Percentiles rank a stretch among this genome's conserved stretches.
Evolutionary conservation across 1,140 invertebrate species (phyloP).

Genomic region (Bombus terrestris): DNA sequence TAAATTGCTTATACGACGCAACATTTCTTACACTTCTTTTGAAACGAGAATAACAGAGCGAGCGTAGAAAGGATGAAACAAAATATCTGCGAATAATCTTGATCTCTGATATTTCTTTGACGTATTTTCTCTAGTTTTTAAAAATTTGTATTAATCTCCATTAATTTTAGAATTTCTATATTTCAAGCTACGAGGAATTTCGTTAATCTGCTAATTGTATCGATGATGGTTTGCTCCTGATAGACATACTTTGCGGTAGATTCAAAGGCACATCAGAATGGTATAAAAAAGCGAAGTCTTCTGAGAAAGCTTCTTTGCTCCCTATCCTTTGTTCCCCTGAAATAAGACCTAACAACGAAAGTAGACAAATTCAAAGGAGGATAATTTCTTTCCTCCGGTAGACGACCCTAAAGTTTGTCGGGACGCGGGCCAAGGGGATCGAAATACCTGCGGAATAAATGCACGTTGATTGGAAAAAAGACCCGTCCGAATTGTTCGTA

Average conservation of each 20-base stretch:
- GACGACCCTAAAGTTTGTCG: neutral
- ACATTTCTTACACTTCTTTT: neutral
- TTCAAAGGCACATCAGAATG: neutral
- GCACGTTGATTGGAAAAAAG: slow-evolving; percentile 28
- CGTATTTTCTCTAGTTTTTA: neutral
- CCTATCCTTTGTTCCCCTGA: neutral
- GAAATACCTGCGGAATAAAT: slow-evolving; percentile 15
- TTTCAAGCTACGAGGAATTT: neutral
- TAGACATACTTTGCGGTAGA: neutral
- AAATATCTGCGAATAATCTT: neutral
- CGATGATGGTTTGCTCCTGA: neutral
- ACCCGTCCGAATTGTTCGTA: slow-evolving; percentile 7
- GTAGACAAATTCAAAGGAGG: slow-evolving; percentile 32
- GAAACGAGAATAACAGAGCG: neutral
- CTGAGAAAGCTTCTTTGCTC: slow-evolving; percentile 7
- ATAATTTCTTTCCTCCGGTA: slow-evolving; percentile 8
- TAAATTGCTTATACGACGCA: slow-evolving; percentile 39
- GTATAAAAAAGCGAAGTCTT: neutral
- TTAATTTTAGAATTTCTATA: no score
- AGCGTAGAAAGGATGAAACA: neutral
- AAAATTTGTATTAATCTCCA: rapidly evolving
- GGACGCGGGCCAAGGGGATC: neutral
- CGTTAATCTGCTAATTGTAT: neutral
- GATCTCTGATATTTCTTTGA: neutral
- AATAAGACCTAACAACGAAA: slow-evolving; percentile 32